These are phyloP conservation scores for Heliocidaris tuberculata DNA, from an alignment of 35 echinoderm and acorn worm species.

Conservation along the genomic window DNA sequence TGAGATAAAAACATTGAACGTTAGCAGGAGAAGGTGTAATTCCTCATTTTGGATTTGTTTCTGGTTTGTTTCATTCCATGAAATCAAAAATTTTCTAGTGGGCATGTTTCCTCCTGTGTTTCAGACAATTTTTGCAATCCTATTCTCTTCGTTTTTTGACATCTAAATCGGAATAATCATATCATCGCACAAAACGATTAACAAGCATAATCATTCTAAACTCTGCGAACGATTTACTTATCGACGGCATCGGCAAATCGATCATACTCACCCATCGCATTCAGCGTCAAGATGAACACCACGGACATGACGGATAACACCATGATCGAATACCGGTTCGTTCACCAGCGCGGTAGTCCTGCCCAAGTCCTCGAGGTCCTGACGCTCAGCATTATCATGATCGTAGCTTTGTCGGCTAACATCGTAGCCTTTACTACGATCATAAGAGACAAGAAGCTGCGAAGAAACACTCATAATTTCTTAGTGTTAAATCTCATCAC, in stretches of 20 bases:
- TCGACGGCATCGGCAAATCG: neutral
- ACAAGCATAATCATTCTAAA: no score
- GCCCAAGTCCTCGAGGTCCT: neutral
- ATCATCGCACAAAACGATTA: no score
- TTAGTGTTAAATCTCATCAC: neutral
- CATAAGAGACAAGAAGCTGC: neutral
- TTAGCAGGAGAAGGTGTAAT: no score
- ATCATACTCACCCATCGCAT: neutral
- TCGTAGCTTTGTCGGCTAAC: conserved; percentile 9
- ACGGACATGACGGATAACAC: neutral
- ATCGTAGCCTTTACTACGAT: conserved; percentile 1
- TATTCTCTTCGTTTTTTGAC: no score
- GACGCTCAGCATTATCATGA: neutral
- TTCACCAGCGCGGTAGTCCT: neutral
- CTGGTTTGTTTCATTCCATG: no score
- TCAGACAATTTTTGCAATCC: no score
- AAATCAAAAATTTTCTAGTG: no score
- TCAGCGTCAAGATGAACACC: neutral
- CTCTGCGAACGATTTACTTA: no score
- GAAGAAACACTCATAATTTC: conserved; percentile 15
- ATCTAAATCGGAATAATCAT: no score
- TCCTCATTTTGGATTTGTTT: no score
- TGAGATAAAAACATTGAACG: no score
- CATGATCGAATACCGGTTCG: neutral
- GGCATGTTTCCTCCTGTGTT: no score